phyloP scores from a whole-genome alignment of 1,140 invertebrate species.

The Heliothis virescens region DNA sequence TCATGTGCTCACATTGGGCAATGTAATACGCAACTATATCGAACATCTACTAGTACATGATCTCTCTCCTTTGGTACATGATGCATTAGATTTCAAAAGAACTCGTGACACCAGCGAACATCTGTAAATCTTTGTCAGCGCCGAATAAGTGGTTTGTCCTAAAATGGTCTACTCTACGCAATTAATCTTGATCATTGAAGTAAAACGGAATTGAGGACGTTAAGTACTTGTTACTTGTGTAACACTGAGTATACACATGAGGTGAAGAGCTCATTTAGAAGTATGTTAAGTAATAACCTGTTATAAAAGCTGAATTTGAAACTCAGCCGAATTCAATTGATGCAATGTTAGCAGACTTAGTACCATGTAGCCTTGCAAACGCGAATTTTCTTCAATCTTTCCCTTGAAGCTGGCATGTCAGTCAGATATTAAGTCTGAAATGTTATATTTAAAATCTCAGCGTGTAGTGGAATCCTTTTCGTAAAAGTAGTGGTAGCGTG shows the following conservation, averaged over 20 bases:
- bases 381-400: background rate
- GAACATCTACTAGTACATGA: constrained; percentile 47
- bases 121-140: constrained; percentile 31
- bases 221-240: background rate
- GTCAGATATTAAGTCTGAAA: constrained; percentile 26
- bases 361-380: background rate
- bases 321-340: background rate
- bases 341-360: background rate
- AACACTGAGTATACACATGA: background rate
- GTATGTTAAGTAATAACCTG: constrained; percentile 1
- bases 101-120: constrained; percentile 16
- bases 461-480: constrained; percentile 36
- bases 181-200: constrained; percentile 19
- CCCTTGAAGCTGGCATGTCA: background rate
- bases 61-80: constrained; percentile 33
- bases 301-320: background rate
- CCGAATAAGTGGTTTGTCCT: constrained; percentile 18
- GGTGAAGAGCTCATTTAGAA: background rate
- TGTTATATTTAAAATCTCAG: constrained; percentile 46
- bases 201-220: background rate
- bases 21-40: constrained; percentile 59
- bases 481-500: constrained; percentile 29
- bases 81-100: constrained; percentile 33
- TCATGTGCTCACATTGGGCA: constrained; percentile 52
- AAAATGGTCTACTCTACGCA: constrained; percentile 2